Evolutionary conservation across 2,113 vertebrate genomes (phyloP), one percentile per base, ranked within the genome.

Genomic region (Lepus americanus): DNA sequence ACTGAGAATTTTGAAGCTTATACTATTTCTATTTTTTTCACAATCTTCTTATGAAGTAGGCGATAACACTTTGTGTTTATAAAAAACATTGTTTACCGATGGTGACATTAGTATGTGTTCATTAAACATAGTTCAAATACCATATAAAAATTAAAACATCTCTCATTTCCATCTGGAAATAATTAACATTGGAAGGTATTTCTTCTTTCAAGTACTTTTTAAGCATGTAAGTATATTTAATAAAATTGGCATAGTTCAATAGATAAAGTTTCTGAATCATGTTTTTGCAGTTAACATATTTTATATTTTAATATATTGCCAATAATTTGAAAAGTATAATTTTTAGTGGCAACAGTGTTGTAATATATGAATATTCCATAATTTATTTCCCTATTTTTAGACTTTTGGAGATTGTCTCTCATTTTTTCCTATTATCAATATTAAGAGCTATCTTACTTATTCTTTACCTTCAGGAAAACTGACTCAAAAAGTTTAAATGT

Each of bases 361-460:
- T 64, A 94, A 66, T 23, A 87, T 73, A 89, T 67, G 91, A 83
- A 44, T 94, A 51, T 81, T 55, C 44, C 59, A 86, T 79, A 83
- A 89, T 76, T 88, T 81, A 85, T 86, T 77, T 85, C 17, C 36
- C 64, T 74, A 17, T 92, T 96, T 22, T 39, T 90, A 27, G 27
- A n/a, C 73, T 85, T 78, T 39, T 73, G 9, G 2, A 31, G 5
- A 0, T 29, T 49, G 92, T 44, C 8, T 7, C 31, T 29, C 17
- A 23, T 61, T 86, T 91, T 87, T 93, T 74, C 16, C 20, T 77
- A 8, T 73, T n/a, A 88, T 88, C 77, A 90, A 90, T 74, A 86
- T 88, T 91, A 94, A 90, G 23, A 92, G 20, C 67, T 53, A 83
- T 49, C n/a, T 82, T 95, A 87, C 85, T 80, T 87, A 90, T 84